Conservation (phyloP, 1,140 invertebrate species). For the Colletes gigas region DNA sequence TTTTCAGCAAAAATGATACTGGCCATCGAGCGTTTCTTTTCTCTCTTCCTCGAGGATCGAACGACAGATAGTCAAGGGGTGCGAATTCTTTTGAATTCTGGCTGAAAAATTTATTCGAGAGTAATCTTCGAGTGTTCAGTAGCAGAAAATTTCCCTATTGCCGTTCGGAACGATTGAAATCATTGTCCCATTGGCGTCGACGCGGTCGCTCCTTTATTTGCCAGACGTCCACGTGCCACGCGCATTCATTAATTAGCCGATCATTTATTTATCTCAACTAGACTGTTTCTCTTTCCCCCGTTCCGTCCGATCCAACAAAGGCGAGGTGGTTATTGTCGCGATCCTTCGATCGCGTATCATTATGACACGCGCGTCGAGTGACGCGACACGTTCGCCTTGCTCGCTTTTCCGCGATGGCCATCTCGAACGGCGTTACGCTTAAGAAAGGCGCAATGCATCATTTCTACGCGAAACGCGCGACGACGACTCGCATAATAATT, state of each 20-base stretch:
- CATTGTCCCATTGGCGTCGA: constrained; percentile 6
- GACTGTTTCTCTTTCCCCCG: constrained; percentile 15
- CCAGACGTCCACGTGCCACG: constrained; percentile 8
- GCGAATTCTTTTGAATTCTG: too few relatives aligned
- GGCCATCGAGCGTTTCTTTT: too few relatives aligned
- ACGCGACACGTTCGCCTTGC: constrained; percentile 31
- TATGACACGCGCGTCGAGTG: constrained; percentile 45
- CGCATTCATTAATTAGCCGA: constrained; percentile 60
- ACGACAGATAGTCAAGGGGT: too few relatives aligned
- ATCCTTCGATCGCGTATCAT: constrained; percentile 55
- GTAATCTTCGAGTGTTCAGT: too few relatives aligned
- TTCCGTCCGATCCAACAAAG: constrained; percentile 48
- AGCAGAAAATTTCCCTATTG: too few relatives aligned
- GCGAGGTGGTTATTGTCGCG: constrained; percentile 46
- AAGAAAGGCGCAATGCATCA: constrained; percentile 39
- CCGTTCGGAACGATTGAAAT: constrained; percentile 2
- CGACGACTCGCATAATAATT: constrained; percentile 37
- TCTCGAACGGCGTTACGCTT: background rate
- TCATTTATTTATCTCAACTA: constrained; percentile 49
- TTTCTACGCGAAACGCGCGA: constrained; percentile 30
- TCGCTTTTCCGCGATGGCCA: constrained; percentile 6
- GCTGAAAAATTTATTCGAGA: too few relatives aligned
- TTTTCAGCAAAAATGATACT: too few relatives aligned
- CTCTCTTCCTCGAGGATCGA: too few relatives aligned
- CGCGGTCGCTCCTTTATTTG: constrained; percentile 55